A percentile compares a stretch with the other conserved stretches of the same genome.
These are phyloP conservation scores for Tenebrosternarchus preto DNA, from an alignment of 2,113 vertebrate genomes.

Conservation along the genomic window DNA sequence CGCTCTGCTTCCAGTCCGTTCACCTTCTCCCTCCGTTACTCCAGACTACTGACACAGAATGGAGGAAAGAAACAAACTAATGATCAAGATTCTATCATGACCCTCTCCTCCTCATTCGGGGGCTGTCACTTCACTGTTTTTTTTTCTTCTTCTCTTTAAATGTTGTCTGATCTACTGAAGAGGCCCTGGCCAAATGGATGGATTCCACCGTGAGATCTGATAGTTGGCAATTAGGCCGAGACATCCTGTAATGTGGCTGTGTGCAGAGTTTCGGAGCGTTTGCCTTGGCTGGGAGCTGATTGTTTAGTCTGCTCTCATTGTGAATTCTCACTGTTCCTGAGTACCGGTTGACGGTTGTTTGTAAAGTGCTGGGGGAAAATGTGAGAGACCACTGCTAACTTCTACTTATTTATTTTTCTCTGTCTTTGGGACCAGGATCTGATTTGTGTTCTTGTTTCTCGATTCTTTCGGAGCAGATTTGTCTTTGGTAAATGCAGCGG, in stretches of 20 bases:
- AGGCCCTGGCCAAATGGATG: slow-evolving; percentile 83
- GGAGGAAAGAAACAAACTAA: slow-evolving; percentile 9
- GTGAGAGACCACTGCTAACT: slow-evolving; percentile 78
- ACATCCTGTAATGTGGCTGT: slow-evolving; percentile 77
- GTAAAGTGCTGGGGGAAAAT: slow-evolving; percentile 85
- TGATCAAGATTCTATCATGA: slow-evolving; percentile 13
- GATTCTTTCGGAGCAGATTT: slow-evolving; percentile 72
- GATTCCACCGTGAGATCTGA: slow-evolving; percentile 84
- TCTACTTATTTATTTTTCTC: slow-evolving; percentile 81
- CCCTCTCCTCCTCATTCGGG: slow-evolving; percentile 30
- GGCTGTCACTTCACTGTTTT: slow-evolving; percentile 43
- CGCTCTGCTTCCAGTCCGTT: not conserved
- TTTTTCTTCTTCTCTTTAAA: slow-evolving; percentile 42
- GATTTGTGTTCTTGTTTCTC: slow-evolving; percentile 92
- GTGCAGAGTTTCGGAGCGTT: slow-evolving; percentile 86
- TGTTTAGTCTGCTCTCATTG: slow-evolving; percentile 94
- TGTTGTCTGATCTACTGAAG: slow-evolving; percentile 65
- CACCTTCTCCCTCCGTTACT: not conserved
- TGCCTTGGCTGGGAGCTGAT: slow-evolving; percentile 80
- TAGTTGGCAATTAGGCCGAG: slow-evolving; percentile 81
- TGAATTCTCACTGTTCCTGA: slow-evolving; percentile 81
- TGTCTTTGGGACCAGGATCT: slow-evolving; percentile 85
- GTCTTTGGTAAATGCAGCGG: slow-evolving; percentile 81
- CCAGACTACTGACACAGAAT: not conserved
- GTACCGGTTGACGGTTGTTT: slow-evolving; percentile 87